Evolutionary conservation across 2,888 invertebrate species (phyloP).

Genomic region (Salticus scenicus): DNA sequence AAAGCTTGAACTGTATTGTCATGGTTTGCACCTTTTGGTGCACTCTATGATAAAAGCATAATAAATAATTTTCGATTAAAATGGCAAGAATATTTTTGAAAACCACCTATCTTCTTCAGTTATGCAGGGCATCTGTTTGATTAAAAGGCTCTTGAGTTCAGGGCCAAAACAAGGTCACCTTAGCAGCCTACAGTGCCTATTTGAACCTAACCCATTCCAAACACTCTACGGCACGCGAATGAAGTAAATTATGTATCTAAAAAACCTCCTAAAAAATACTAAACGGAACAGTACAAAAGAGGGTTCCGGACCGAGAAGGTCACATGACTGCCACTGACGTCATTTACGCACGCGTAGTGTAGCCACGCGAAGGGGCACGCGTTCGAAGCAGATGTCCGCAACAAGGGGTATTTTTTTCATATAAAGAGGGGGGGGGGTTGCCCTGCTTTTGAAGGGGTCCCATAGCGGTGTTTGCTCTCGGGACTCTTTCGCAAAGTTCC

Average conservation of each 20-base stretch:
- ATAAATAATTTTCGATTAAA: no score
- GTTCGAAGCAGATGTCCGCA: slow-evolving; percentile 39
- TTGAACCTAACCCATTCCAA: neutral
- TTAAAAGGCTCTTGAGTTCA: neutral
- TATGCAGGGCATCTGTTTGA: slow-evolving; percentile 1
- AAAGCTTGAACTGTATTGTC: no score
- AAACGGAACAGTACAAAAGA: slow-evolving; percentile 16
- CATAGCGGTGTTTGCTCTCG: slow-evolving; percentile 50
- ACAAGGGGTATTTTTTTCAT: slow-evolving; percentile 26
- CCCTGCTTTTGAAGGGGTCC: slow-evolving; percentile 22
- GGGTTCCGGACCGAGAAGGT: neutral
- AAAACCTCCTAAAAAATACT: neutral
- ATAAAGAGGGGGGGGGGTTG: neutral
- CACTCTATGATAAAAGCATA: no score
- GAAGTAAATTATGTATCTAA: neutral
- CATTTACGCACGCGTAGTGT: slow-evolving; percentile 34
- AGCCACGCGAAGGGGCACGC: slow-evolving; percentile 47
- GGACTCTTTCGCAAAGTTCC: neutral
- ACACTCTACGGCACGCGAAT: neutral
- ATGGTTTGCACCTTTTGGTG: no score
- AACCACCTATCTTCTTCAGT: neutral
- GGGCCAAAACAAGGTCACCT: slow-evolving; percentile 26
- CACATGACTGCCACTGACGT: slow-evolving; percentile 18
- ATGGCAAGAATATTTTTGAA: no score
- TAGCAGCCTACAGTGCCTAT: neutral